Evolutionary conservation across 1,140 invertebrate species (phyloP).

Genomic region (Cydia strobilella): DNA sequence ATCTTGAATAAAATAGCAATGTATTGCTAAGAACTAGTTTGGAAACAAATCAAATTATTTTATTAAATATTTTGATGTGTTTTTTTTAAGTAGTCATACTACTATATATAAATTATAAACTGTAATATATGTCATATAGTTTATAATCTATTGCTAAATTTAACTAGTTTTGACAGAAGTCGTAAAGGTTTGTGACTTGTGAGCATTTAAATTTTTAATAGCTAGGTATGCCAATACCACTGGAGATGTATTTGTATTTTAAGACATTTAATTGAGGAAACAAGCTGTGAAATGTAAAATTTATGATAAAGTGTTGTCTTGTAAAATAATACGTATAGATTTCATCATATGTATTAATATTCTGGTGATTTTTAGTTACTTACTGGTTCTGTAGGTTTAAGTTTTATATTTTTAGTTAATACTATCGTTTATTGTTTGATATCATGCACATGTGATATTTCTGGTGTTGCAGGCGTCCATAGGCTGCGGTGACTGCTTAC

Average conservation of each 20-base stretch:
- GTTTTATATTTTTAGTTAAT: background rate
- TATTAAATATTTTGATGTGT: too few species aligned
- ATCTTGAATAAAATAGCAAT: too few species aligned
- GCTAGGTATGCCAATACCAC: background rate
- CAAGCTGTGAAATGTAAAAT: slow-evolving; percentile 6
- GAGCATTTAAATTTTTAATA: background rate
- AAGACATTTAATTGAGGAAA: background rate
- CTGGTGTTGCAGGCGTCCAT: too few species aligned
- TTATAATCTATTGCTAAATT: too few species aligned
- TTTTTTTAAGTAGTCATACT: too few species aligned
- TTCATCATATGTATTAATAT: background rate
- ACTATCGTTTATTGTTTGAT: background rate
- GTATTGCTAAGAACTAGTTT: background rate
- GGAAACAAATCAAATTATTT: too few species aligned
- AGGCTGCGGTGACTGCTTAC: too few species aligned
- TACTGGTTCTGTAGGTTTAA: too few species aligned
- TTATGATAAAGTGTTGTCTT: background rate
- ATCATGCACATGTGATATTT: too few species aligned
- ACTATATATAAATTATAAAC: too few species aligned
- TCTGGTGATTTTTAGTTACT: too few species aligned
- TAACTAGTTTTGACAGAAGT: background rate
- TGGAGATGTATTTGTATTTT: slow-evolving; percentile 2
- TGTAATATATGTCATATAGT: too few species aligned
- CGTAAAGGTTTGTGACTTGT: background rate
- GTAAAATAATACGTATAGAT: background rate